Evolutionary conservation across 2,113 vertebrate species (phyloP).

Genomic region (Anguilla japonica): DNA sequence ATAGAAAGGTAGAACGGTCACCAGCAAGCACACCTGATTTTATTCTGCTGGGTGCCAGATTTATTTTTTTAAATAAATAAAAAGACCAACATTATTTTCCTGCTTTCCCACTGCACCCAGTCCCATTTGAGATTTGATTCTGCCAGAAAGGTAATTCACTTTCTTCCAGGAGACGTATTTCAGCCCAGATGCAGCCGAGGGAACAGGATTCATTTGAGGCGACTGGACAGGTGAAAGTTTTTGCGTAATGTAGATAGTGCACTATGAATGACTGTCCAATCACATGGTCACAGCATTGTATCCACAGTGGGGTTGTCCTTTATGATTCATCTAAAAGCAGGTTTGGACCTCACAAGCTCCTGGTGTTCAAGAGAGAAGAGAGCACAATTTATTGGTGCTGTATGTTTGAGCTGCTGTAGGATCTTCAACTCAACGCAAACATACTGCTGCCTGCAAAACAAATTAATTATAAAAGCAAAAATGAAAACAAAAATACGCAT

Average conservation of each 20-base stretch:
- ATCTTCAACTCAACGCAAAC: neutral
- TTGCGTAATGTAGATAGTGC: neutral
- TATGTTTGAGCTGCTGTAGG: neutral
- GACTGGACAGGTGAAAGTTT: neutral
- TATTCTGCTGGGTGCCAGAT: too few relatives aligned
- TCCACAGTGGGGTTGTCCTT: too few relatives aligned
- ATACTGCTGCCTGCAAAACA: too few relatives aligned
- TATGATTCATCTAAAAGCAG: too few relatives aligned
- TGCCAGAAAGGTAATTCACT: neutral
- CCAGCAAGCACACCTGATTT: too few relatives aligned
- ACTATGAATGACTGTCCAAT: too few relatives aligned
- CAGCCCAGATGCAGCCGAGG: neutral
- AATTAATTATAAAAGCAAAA: neutral
- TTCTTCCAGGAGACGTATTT: neutral
- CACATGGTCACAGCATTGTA: too few relatives aligned
- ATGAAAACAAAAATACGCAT: neutral
- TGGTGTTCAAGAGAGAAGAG: neutral
- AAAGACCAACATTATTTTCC: too few relatives aligned
- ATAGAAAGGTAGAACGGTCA: too few relatives aligned
- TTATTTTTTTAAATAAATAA: too few relatives aligned
- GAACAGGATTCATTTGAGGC: neutral
- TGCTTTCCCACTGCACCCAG: neutral
- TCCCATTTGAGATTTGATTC: neutral
- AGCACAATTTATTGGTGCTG: neutral
- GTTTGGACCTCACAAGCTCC: neutral